Conservation (phyloP, 2,113 vertebrate species). For the Spheniscus mendiculus region DNA sequence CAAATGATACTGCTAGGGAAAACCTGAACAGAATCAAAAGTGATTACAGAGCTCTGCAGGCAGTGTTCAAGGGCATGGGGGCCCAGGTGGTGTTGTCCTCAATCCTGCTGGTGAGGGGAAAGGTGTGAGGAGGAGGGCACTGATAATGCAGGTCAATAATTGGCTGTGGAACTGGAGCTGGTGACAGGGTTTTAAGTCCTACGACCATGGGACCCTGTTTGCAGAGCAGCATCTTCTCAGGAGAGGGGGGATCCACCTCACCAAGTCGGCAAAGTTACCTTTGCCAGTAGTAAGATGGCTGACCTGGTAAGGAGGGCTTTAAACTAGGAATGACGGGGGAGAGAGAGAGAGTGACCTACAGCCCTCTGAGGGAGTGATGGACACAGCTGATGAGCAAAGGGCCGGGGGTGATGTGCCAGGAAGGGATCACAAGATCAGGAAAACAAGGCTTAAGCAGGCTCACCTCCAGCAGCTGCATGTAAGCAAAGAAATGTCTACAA, state of each 20-base stretch:
- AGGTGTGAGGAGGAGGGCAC: background rate
- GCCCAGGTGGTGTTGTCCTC: background rate
- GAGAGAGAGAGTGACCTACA: background rate
- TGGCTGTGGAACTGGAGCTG: background rate
- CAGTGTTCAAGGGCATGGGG: background rate
- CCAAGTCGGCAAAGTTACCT: background rate
- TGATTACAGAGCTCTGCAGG: background rate
- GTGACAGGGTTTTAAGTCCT: background rate
- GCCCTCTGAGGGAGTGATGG: too few relatives aligned
- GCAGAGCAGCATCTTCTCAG: too few relatives aligned
- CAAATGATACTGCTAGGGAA: background rate
- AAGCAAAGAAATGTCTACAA: background rate
- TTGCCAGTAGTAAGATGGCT: background rate
- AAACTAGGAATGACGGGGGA: background rate
- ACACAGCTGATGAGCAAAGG: background rate
- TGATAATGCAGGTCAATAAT: background rate
- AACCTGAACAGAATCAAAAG: background rate
- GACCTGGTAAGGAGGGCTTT: background rate
- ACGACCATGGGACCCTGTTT: too few relatives aligned
- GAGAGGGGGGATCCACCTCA: background rate
- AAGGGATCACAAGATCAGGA: background rate
- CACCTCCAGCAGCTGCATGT: background rate
- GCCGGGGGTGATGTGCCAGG: too few relatives aligned
- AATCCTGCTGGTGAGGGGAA: background rate
- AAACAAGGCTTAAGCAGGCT: background rate